Base-by-base conservation (phyloP, 92 coral and sea anemone genomes). In the Plumapathes pennacea region DNA sequence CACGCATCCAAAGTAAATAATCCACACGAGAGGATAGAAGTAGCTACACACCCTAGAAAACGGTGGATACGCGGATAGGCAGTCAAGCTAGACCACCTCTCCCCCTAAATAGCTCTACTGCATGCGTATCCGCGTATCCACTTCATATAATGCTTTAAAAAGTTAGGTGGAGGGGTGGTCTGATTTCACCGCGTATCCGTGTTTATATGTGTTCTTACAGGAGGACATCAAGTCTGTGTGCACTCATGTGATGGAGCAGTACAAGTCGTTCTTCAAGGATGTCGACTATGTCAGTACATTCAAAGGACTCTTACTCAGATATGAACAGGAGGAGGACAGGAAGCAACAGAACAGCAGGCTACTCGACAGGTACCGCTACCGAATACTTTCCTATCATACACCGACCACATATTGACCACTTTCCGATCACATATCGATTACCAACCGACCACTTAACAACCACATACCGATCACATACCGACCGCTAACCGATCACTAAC, bases 241-340 rank as follows among this genome's bases (percentile, higher is more conserved):
- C 50, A 67, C 99, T 21, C 90, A 94, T 31, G 90, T 88, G 24
- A 85, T 94, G 37, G 83, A 86, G 27, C 86, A 94, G 55, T 94
- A 88, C 49, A 62, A 55, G 22, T 57, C 90, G 42, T 88, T 86
- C 33, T 94, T 94, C 60, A 58, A 84, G 51, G 89, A 94, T 32
- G 84, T 94, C 25, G 84, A 91, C 12, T 89, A 94, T 23, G 97
- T 94, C 4, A 85, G 89, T 67, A 94, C 99, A 2, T 94, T 94
- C 50, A 84, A 86, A 50, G 99, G 99, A 8, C 88, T 94, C n/a
- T 51, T 94, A 46, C 79, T 89, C 31, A 64, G 99, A 20, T 80
- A 80, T 65, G 99, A 94, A 32, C 99, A 94, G 38, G 99, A 94
- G 14, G 67, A 84, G 21, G 99, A 94, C 69, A 72, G 99, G 44